phyloP scores from a whole-genome alignment of 1,140 invertebrate genomes.

The Bombus confusus region DNA sequence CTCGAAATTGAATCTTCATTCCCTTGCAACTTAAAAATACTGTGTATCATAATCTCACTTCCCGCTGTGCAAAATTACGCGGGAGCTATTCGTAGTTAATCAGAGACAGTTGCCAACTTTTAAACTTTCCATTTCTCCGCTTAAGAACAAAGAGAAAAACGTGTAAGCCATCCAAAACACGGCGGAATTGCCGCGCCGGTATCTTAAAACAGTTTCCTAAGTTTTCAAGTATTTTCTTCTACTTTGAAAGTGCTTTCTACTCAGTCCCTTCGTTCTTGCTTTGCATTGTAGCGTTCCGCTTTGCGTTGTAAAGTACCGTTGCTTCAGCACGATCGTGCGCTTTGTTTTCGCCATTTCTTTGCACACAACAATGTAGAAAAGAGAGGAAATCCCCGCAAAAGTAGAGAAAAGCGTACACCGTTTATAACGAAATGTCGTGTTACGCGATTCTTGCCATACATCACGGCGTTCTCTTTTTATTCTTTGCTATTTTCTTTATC shows the following conservation, averaged over 20 bases:
- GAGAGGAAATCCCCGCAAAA: background rate
- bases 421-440: background rate
- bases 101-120: background rate
- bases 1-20: background rate
- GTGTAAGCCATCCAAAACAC: background rate
- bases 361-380: too few relatives aligned
- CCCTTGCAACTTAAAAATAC: background rate
- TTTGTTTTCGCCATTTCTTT: constrained; percentile 4
- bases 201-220: background rate
- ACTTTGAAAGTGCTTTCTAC: background rate
- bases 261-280: background rate
- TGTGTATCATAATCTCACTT: background rate
- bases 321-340: background rate
- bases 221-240: background rate
- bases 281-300: constrained; percentile 12
- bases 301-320: background rate
- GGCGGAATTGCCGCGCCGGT: background rate
- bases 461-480: background rate
- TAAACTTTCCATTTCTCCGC: background rate
- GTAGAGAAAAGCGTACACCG: background rate
- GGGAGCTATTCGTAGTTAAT: background rate
- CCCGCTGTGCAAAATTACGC: too few relatives aligned
- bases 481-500: background rate
- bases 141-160: background rate
- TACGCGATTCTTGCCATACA: background rate